Evolutionary conservation across 2,797 vertebrate genomes (phyloP), one percentile per base, ranked within the genome.

Genomic region (Gymnocypris eckloni): DNA sequence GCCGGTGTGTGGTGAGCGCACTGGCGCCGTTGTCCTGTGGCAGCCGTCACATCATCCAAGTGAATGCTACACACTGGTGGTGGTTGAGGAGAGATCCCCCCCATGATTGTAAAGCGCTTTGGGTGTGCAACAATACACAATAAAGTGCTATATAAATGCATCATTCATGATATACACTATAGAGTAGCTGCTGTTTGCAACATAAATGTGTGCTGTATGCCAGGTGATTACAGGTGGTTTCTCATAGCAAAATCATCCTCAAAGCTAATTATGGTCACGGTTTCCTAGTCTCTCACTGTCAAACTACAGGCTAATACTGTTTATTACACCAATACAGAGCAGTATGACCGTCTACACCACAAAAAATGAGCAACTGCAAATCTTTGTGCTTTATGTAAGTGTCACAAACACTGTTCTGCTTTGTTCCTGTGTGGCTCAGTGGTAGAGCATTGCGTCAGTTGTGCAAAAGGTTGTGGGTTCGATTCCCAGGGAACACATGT

Each of bases 341-440:
- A 56, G 37, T 43, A 16, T 71, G 80, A 43, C 52, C 10, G 4
- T 45, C 20, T 22, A 43, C n/a, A 45, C 41, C 15, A 25, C 3
- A 10, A 43, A 56, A 72, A 82, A 48, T 8, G 9, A 28, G n/a
- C 59, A 66, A 33, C 78, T 59, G n/a, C 37, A 71, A 59, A 82
- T 82, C 50, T 56, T 16, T 25, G 20, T 41, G 50, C n/a, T 59
- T 82, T 43, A 13, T 82, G 50, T 28, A 56, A 71, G 67, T 43
- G 15, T 37, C 67, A 59, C 15, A 82, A 71, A 59, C 39, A 10
- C 10, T 61, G 52, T 72, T 52, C 69, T 82, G 81, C 37, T 45
- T 72, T 59, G 6, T 28, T 28, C 25, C 25, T 28, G 25, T 28
- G 25, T 28, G 25, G 25, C 25, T 28, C 25, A 28, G 25, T 28